Evolutionary conservation across 2,797 vertebrate genomes (phyloP).

Genomic region (Pseudomugil tenellus): DNA sequence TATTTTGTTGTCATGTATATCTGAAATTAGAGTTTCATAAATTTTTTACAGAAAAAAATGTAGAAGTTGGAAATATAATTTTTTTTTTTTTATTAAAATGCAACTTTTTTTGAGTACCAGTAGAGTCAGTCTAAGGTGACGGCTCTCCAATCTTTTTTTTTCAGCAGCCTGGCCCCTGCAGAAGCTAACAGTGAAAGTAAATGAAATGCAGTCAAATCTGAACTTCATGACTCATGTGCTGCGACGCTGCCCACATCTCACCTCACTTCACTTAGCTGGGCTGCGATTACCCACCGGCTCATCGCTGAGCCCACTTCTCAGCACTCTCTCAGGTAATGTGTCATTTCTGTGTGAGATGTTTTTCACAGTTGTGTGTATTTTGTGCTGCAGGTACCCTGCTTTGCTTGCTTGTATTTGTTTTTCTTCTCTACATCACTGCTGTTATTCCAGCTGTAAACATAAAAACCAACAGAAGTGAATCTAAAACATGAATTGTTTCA

Average conservation of each 20-base stretch:
- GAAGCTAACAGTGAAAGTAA: conserved; percentile 86
- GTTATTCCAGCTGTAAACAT: too few relatives aligned
- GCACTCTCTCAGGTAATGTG: conserved; percentile 83
- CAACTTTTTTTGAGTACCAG: too few relatives aligned
- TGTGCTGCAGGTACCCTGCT: not conserved
- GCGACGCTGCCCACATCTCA: conserved; percentile 80
- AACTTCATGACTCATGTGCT: conserved; percentile 80
- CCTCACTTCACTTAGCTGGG: conserved; percentile 84
- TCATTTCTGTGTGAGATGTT: not conserved
- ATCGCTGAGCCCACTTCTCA: conserved; percentile 76
- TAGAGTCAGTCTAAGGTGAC: not conserved
- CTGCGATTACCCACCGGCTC: conserved; percentile 70
- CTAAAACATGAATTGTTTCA: too few relatives aligned
- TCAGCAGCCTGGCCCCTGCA: conserved; percentile 78
- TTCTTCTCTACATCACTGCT: not conserved
- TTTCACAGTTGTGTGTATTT: not conserved
- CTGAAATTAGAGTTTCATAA: too few relatives aligned
- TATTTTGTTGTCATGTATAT: not conserved
- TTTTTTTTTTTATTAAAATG: too few relatives aligned
- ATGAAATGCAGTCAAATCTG: conserved; percentile 78
- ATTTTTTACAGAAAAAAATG: too few relatives aligned
- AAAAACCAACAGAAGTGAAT: too few relatives aligned
- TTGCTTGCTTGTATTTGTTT: too few relatives aligned
- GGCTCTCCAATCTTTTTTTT: not conserved
- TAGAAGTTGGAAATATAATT: too few relatives aligned